These are phyloP conservation scores for Sinocyclocheilus grahami DNA, from an alignment of 2,113 vertebrate genomes.

Conservation along the genomic window DNA sequence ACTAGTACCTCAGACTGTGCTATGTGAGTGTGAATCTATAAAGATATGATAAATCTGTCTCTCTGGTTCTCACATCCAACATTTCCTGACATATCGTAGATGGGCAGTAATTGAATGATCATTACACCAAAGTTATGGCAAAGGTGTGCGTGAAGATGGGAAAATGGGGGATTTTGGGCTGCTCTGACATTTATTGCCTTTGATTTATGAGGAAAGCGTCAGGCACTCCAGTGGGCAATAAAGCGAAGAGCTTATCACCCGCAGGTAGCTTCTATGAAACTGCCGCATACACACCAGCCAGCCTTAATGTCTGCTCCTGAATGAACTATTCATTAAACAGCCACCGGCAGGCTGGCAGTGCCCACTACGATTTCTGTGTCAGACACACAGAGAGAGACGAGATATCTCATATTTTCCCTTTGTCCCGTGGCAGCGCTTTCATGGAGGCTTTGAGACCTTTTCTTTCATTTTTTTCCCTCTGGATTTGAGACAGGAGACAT, in stretches of 20 bases:
- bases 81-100: slow-evolving; percentile 56
- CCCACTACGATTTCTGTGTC: not conserved
- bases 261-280: slow-evolving; percentile 50
- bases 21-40: slow-evolving; percentile 26
- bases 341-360: slow-evolving; percentile 49
- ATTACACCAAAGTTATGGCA: slow-evolving; percentile 66
- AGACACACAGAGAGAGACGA: not conserved
- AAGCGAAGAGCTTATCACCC: slow-evolving; percentile 68
- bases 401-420: slow-evolving; percentile 9
- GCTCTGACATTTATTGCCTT: slow-evolving; percentile 69
- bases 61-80: slow-evolving; percentile 42
- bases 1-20: slow-evolving; percentile 3
- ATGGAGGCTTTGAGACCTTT: not conserved
- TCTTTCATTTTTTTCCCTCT: not conserved
- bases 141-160: slow-evolving; percentile 44
- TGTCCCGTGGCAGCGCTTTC: not conserved
- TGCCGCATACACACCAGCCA: slow-evolving; percentile 53
- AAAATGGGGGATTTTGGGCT: slow-evolving; percentile 62
- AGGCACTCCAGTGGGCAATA: slow-evolving; percentile 69
- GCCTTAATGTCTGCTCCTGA: slow-evolving; percentile 66
- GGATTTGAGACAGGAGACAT: not conserved
- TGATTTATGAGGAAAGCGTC: slow-evolving; percentile 71
- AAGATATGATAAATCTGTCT: slow-evolving; percentile 62
- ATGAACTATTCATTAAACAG: slow-evolving; percentile 72
- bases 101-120: slow-evolving; percentile 69